Conservation (phyloP, 2,113 vertebrate genomes). For the Calidris pugnax region DNA sequence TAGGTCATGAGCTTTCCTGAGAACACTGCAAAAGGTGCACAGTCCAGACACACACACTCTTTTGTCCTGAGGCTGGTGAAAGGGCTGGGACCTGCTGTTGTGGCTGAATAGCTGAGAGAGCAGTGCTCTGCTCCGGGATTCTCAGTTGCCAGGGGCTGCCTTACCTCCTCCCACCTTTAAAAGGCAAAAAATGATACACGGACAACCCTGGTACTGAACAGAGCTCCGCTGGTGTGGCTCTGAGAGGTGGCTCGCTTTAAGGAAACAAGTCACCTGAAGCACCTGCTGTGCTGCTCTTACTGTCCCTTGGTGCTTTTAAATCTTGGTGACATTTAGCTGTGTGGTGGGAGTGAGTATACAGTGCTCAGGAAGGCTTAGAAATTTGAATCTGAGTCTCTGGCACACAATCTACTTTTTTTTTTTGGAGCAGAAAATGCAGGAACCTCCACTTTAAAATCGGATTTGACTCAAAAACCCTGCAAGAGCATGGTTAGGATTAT, state of each 20-base stretch:
- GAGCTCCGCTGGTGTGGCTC: not conserved
- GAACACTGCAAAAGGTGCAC: not conserved
- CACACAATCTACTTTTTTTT: not conserved
- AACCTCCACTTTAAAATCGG: not conserved
- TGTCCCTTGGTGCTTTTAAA: not conserved
- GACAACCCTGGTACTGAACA: not conserved
- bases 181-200: not conserved
- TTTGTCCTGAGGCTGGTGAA: not conserved
- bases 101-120: not conserved
- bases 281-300: not conserved
- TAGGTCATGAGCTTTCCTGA: not conserved
- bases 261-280: not conserved
- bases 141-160: not conserved
- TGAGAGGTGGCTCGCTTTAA: not conserved
- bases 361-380: not conserved
- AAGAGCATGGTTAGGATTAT: not conserved
- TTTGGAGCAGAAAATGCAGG: not conserved
- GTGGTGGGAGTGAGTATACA: not conserved
- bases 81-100: not conserved
- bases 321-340: not conserved
- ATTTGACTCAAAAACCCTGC: not conserved
- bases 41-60: fast-evolving
- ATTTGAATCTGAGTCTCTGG: not conserved
- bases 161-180: not conserved
- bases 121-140: not conserved